These are phyloP conservation scores for Myotis planiceps DNA, from an alignment of 2,797 vertebrate species.

Conservation along the genomic window DNA sequence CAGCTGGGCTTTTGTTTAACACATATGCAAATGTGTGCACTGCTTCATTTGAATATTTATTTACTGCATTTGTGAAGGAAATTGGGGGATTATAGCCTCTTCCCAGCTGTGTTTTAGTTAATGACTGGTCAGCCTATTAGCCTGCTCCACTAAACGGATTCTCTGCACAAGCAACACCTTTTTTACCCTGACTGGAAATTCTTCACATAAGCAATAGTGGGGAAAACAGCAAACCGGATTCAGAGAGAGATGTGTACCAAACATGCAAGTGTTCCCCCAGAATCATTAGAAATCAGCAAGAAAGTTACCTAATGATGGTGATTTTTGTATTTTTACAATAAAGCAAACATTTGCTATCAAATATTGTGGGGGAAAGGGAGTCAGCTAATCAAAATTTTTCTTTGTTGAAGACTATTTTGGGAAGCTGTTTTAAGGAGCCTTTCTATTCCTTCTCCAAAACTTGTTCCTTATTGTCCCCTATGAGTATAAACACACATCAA, in stretches of 20 bases:
- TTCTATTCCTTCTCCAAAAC: background rate
- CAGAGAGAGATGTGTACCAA: background rate
- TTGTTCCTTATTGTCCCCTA: background rate
- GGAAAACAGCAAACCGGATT: background rate
- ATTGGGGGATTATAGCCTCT: slow-evolving; percentile 83
- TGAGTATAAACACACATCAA: background rate
- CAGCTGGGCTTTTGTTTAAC: slow-evolving; percentile 84
- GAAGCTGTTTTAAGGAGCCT: background rate
- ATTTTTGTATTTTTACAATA: slow-evolving; percentile 50
- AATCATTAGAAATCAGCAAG: slow-evolving; percentile 16
- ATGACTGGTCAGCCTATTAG: slow-evolving; percentile 83
- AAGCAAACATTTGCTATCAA: slow-evolving; percentile 32
- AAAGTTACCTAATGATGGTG: slow-evolving; percentile 2
- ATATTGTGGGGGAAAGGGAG: background rate
- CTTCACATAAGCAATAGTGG: slow-evolving; percentile 65
- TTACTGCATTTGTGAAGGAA: slow-evolving; percentile 83
- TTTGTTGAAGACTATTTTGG: background rate
- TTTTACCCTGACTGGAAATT: slow-evolving; percentile 71
- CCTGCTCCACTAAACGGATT: slow-evolving; percentile 74
- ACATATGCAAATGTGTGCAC: slow-evolving; percentile 80
- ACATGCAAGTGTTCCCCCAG: slow-evolving; percentile 31
- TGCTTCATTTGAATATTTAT: slow-evolving; percentile 84
- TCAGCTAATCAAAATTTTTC: slow-evolving; percentile 9
- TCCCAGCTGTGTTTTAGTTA: slow-evolving; percentile 84
- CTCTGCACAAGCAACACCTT: slow-evolving; percentile 78